Base-by-base conservation (phyloP, 2,888 invertebrate genomes). In the Actias luna region DNA sequence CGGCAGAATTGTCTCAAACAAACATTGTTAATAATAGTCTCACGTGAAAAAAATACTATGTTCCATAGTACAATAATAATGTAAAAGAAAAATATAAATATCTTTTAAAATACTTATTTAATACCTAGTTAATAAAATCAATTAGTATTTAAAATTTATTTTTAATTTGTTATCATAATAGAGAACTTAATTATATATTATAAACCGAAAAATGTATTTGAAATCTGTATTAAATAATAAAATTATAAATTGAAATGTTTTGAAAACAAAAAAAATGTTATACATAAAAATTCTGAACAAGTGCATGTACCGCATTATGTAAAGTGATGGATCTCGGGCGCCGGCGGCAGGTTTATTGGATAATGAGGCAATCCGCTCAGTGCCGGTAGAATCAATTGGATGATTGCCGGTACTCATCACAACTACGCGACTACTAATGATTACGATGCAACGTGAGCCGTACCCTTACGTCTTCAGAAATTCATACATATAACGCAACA, bases 291-390 rank as follows among this genome's bases (percentile, higher is more conserved):
- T 50, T n/a, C 29, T 55, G 29, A 18, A 29, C 55, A 55, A 55
- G 29, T 16, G 16, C 18, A 62, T 36, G 58, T 57, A 42, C 68
- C 70, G 67, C 67, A 66, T 71, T 75, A 79, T 77, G 77, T 71
- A 73, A 76, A 74, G 68, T 70, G 70, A 63, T 69, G 69, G 65
- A 64, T 70, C 71, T 67, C 75, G 75, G 80, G 82, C 82, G 83
- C 82, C 74, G 73, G 71, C 76, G 76, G 73, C 80, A 77, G 79
- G 82, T 80, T 81, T 82, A 89, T 90, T 88, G 84, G 79, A 87
- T 89, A 88, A 89, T 85, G 82, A 84, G 82, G 79, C 79, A 79
- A 85, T 87, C 87, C 80, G 70, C 75, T 74, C 81, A 79, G 83
- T 76, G 70, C 75, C 77, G 78, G 75, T 79, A 80, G 78, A 76